phyloP scores from a whole-genome alignment of 2,113 vertebrate genomes.

The Zosterops lateralis region DNA sequence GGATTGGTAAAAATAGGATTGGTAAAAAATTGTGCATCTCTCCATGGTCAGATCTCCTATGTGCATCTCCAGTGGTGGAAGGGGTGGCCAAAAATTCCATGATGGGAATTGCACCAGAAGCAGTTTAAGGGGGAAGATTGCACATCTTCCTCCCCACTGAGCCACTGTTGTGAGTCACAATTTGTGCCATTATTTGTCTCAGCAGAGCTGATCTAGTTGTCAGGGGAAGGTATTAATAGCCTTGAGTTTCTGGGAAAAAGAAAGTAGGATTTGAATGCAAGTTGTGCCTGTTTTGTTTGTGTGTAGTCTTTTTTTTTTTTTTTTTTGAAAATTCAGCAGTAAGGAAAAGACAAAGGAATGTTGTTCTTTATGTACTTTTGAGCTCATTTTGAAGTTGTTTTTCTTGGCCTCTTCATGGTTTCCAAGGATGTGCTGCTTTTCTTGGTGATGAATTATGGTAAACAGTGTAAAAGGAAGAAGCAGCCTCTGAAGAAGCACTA shows the following conservation, averaged over 20 bases:
- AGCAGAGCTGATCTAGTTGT: neutral
- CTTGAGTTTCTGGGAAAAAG: neutral
- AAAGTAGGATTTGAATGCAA: neutral
- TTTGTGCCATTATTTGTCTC: neutral
- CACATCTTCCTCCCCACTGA: neutral
- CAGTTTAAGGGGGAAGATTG: neutral
- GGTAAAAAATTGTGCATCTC: neutral
- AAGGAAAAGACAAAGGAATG: neutral
- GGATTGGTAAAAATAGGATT: neutral
- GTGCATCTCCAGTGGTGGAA: neutral
- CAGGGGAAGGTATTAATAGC: conserved; percentile 38
- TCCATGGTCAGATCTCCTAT: neutral
- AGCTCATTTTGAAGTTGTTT: neutral
- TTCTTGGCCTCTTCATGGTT: neutral
- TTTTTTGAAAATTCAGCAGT: neutral
- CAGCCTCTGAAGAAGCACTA: neutral
- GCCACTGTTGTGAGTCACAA: neutral
- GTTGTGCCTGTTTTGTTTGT: neutral
- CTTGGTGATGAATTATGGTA: neutral
- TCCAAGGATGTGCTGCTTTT: neutral
- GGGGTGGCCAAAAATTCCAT: neutral
- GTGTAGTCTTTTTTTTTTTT: neutral
- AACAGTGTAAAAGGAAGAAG: neutral
- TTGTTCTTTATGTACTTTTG: neutral
- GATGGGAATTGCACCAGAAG: neutral